phyloP scores from a whole-genome alignment of 2,888 invertebrate species.

The Eilema depressum region DNA sequence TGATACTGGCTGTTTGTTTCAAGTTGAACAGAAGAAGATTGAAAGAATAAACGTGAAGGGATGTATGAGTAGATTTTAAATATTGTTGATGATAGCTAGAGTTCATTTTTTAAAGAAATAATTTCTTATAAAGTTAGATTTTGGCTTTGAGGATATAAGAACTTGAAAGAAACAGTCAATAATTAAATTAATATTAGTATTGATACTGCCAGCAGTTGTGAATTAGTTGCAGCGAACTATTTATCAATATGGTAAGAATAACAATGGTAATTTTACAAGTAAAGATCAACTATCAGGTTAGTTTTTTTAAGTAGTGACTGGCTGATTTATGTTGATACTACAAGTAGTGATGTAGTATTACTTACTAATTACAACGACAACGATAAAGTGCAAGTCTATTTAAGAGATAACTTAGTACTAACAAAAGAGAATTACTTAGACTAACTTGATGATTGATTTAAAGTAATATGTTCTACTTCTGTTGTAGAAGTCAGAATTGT shows the following conservation, averaged over 20 bases:
- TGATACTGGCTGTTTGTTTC: slow-evolving; percentile 20
- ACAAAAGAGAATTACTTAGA: background rate
- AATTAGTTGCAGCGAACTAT: slow-evolving; percentile 42
- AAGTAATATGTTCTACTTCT: background rate
- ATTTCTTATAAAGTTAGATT: slow-evolving; percentile 16
- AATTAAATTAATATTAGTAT: slow-evolving; percentile 25
- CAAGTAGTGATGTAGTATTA: background rate
- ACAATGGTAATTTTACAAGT: background rate
- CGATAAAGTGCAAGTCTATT: background rate
- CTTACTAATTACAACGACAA: background rate
- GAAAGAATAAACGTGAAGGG: background rate
- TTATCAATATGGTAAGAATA: background rate
- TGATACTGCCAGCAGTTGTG: slow-evolving; percentile 49
- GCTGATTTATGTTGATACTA: background rate
- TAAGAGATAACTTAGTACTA: background rate
- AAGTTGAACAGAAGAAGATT: background rate
- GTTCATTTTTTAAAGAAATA: background rate
- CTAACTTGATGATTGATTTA: background rate
- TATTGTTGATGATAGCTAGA: slow-evolving; percentile 13
- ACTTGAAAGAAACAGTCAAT: slow-evolving; percentile 45
- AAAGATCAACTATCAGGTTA: background rate
- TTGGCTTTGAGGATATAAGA: slow-evolving; percentile 24
- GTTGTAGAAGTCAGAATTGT: background rate
- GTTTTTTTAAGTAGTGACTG: background rate
- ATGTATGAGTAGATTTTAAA: slow-evolving; percentile 2